Evolutionary conservation across 1,140 invertebrate genomes (phyloP), one percentile per base, ranked within the genome.

Genomic region (Bombus vancouverensis): DNA sequence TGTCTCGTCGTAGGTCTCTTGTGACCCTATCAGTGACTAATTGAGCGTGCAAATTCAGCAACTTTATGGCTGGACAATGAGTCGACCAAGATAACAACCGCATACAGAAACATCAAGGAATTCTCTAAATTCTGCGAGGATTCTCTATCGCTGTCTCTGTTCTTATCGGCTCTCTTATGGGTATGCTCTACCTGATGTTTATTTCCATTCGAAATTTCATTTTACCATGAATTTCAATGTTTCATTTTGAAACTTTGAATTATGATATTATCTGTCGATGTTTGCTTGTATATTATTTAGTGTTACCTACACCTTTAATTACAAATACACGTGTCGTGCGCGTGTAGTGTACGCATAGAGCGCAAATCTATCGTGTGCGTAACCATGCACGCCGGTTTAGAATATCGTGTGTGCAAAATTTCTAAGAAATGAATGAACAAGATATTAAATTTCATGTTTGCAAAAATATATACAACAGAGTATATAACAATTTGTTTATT

Each of bases 1-100:
- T 85, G 84, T 75, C 79, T 81, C 79, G 59, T n/a, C 71, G 79
- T 81, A 81, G 78, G 39, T 68, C 71, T 85, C n/a, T 73, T 81
- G 74, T 70, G 79, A 81, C 74, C 62, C 84, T 85, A 81, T 62
- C 79, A 81, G 79, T 85, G 84, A 85, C 78, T 85, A 85, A 85
- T 81, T 85, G 79, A 85, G 25, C 79, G 84, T 85, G 84, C 78
- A 85, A 72, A 75, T 85, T 74, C 71, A 81, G 79, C 59, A 32
- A 81, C 42, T 81, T 68, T 85, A 74, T 74, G 79, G 79, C 83
- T 59, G 84, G 71, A 85, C 71, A 75, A 85, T 81, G 84, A 47
- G 34, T 42, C 83, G 57, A 73, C 68, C 77, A 80, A 77, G 83
- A 85, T 85, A 80, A 81, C 53, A 22, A 34, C 70, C 34, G 37